Evolutionary conservation across 1,140 invertebrate species (phyloP).

Genomic region (Littorina saxatilis): DNA sequence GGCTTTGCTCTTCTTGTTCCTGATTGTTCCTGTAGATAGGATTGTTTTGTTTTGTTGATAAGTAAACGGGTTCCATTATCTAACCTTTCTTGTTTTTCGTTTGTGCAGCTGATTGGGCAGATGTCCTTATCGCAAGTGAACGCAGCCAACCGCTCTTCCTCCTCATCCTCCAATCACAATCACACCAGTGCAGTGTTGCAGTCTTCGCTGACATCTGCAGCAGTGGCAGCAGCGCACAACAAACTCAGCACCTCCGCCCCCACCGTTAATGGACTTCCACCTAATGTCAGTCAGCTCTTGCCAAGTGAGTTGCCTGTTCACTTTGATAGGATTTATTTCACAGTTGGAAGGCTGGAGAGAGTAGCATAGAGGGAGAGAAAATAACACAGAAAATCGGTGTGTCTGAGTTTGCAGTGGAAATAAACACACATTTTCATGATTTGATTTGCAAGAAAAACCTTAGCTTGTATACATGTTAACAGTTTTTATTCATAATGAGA

Average conservation of each 20-base stretch:
- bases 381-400: too few relatives aligned
- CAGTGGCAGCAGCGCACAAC: slow-evolving; percentile 43
- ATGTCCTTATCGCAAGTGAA: slow-evolving; percentile 44
- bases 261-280: slow-evolving; percentile 63
- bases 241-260: slow-evolving; percentile 42
- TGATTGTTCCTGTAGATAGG: too few relatives aligned
- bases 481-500: too few relatives aligned
- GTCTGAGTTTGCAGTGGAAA: too few relatives aligned
- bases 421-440: too few relatives aligned
- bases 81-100: slow-evolving; percentile 14
- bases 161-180: slow-evolving; percentile 29
- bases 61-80: too few relatives aligned
- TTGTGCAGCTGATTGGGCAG: slow-evolving; percentile 47
- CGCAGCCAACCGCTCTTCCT: slow-evolving; percentile 40
- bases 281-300: slow-evolving; percentile 71
- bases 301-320: slow-evolving; percentile 70
- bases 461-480: too few relatives aligned
- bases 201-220: slow-evolving; percentile 41
- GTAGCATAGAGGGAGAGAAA: too few relatives aligned
- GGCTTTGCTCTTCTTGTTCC: too few relatives aligned
- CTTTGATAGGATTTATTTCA: too few relatives aligned
- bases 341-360: too few relatives aligned
- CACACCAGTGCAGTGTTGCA: slow-evolving; percentile 26
- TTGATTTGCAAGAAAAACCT: too few relatives aligned
- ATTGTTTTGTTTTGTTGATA: background rate